Evolutionary conservation across 2,888 invertebrate genomes (phyloP).

Genomic region (Drosophila fulvimacula): DNA sequence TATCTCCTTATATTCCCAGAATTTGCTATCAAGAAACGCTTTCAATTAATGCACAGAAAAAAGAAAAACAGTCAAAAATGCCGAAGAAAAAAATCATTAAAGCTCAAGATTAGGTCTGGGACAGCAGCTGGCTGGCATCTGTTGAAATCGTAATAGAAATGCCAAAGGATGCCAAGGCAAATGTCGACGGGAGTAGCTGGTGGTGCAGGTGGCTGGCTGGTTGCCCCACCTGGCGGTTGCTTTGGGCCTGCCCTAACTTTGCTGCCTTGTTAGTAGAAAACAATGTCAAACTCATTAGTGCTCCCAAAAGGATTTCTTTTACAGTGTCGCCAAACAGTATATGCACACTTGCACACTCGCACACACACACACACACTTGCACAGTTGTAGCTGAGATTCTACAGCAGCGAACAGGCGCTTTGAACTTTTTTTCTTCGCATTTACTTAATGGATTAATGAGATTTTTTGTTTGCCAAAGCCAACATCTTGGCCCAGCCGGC

Average conservation of each 20-base stretch:
- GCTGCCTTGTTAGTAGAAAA: conserved; percentile 79
- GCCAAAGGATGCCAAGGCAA: conserved; percentile 72
- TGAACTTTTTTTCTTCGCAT: conserved; percentile 76
- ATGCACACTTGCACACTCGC: conserved; percentile 48
- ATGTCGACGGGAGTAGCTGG: conserved; percentile 45
- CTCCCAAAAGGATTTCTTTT: conserved; percentile 79
- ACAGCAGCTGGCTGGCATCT: conserved; percentile 39
- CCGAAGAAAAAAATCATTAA: conserved; percentile 62
- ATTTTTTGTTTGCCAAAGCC: conserved; percentile 79
- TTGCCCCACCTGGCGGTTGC: conserved; percentile 34
- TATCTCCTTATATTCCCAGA: background rate
- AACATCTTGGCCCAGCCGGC: conserved; percentile 58
- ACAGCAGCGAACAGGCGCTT: conserved; percentile 61
- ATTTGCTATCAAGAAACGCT: conserved; percentile 65
- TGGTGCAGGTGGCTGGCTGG: conserved; percentile 13
- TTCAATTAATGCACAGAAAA: conserved; percentile 69
- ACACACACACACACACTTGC: conserved; percentile 22
- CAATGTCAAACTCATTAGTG: conserved; percentile 82
- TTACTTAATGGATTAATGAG: conserved; percentile 80
- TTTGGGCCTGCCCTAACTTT: conserved; percentile 65
- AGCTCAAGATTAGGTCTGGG: conserved; percentile 22
- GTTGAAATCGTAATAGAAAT: conserved; percentile 74
- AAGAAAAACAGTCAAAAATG: conserved; percentile 31
- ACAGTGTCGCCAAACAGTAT: conserved; percentile 66
- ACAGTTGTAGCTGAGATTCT: conserved; percentile 49